Base-by-base conservation (phyloP, 2,113 vertebrate species). In the Lophochroa leadbeateri region DNA sequence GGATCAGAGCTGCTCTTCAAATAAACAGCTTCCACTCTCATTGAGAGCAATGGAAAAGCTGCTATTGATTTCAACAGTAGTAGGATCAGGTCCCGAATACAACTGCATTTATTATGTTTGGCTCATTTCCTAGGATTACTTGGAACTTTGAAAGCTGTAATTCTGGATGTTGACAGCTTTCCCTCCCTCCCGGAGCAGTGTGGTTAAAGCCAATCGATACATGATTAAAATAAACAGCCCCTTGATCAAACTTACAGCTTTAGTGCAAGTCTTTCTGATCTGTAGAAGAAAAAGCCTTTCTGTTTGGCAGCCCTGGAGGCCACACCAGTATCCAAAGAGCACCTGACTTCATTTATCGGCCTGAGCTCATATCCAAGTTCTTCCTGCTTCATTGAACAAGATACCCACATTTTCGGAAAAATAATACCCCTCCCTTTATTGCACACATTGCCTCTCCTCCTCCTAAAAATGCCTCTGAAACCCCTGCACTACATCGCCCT, bases 91-190 rank as follows among this genome's bases (percentile, higher is more conserved):
- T 77, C 68, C 72, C 8, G 7, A 92, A 81, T 71, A 88, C 96
- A 92, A 92, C 83, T 91, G 43, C 76, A 95, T 91, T 96, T 97
- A 96, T 96, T 95, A 95, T 60, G 80, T 86, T 97, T 97, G 97
- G 97, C 97, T n/a, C 57, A 23, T 47, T 87, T 97, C 97, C 97
- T 95, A 65, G 92, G 89, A 94, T 91, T 95, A 96, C 94, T 97
- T 90, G 85, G 91, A 95, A 94, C 46, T 58, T 86, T 39, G 82
- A 96, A 97, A 97, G 60, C 76, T 94, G 69, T 88, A 94, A 96
- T 91, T 97, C 96, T 97, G 92, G 93, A 95, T 96, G 96, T 70
- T 95, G 96, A 97, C 97, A 97, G 91, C 93, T 96, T 93, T 96
- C 90, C 94, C 77, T 90, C 74, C 82, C 79, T 93, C 88, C 46